Evolutionary conservation across 2,113 vertebrate species (phyloP), one percentile per base, ranked within the genome.

Genomic region (Heterotis niloticus): DNA sequence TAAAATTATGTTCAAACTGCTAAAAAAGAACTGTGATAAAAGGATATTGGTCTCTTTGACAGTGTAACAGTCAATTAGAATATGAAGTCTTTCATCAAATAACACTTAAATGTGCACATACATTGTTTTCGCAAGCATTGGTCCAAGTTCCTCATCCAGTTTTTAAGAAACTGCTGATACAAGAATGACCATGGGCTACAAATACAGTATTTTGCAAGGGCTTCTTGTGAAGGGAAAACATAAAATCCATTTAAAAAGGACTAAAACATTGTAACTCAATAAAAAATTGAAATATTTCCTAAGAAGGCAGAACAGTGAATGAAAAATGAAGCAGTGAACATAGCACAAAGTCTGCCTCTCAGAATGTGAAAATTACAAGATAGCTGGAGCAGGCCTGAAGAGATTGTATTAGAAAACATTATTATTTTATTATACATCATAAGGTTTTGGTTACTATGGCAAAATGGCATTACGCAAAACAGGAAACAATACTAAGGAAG

Each of bases 31-130:
- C 10, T 70, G 60, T 18, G 24, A 17, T 14, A 75, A 60, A 29
- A 29, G 12, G 5, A 11, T 29, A 34, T 71, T 60, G 5, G 44
- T 54, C 20, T 20, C 52, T 13, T 14, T 73, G 64, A 78, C 76
- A 69, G 77, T 78, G 77, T 78, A 67, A 67, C 76, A 78, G 77
- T 78, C 66, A 78, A 5, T 60, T 70, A 26, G 13, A 62, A 62
- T 78, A 78, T 62, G 69, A 78, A 78, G 62, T 69, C 66, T 59
- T 78, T 56, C 20, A 60, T 69, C 24, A 78, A 78, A 71, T 69
- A 71, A 62, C 56, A 68, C 13, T 68, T 75, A 59, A 51, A 78
- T 56, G 60, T 60, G 69, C 67, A 62, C 66, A 78, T 70, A 44
- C 11, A 34, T 71, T 16, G 29, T 60, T 44, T 64, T 26, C 60